Evolutionary conservation across 2,888 invertebrate genomes (phyloP), one percentile per base, ranked within the genome.

Genomic region (Liodrosophila aerea): DNA sequence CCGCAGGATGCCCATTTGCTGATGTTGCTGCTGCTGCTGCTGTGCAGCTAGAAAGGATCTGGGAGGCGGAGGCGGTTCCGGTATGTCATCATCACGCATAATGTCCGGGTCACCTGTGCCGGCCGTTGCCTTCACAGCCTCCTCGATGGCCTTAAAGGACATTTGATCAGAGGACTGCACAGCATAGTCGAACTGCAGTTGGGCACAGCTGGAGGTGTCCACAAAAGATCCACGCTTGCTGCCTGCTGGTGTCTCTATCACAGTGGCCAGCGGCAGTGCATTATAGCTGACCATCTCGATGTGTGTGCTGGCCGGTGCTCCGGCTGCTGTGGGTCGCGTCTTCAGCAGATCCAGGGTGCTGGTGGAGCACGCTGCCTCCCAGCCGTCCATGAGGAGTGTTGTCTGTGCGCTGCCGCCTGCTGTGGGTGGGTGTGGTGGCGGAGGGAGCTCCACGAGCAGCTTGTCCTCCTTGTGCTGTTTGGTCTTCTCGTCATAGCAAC

Each of bases 401-500:
- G 85, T 64, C 30, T 85, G 83, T 0, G 51, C 37, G 0, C 41
- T 18, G n/a, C 46, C 58, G 3, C 75, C 13, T 1, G 75, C 51
- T 7, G 86, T 67, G 1, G 78, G 44, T 5, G 93, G 88, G 34
- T 93, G 92, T 1, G 76, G 41, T 5, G 93, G 88, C 34, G 93
- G n/a, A n/a, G n/a, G 92, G 40, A 95, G 91, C 80, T 95, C 94
- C 12, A 92, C 92, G 77, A 93, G 88, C 11, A 92, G 91, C 66
- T 92, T 92, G 59, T 93, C 92, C 60, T 91, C 91, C 69, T 89
- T 89, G 44, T 85, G 73, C 40, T 87, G 88, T 4, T 87, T 73
- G 3, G 92, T 89, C 70, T 93, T 93, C 78, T 93, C 92, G 64
- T 93, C 93, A 67, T 93, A 93, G 85, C 93, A 93, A 87, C 93